Conservation (phyloP, 2,113 vertebrate species). For the Corythornis cristatus region DNA sequence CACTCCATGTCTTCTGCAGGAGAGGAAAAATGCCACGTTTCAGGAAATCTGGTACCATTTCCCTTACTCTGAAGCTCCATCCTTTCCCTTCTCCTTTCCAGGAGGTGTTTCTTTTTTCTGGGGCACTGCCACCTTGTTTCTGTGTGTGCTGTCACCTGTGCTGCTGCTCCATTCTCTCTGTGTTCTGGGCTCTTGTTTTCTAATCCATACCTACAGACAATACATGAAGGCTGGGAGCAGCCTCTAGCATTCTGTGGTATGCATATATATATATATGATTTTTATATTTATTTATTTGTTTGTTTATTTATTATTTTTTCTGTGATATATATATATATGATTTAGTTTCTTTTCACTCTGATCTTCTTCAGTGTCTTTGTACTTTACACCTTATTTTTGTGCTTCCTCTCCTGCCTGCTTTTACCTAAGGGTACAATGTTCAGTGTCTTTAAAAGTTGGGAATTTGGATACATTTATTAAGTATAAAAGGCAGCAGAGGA, state of each 20-base stretch:
- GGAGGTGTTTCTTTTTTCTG: slow-evolving; percentile 4
- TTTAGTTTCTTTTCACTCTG: background rate
- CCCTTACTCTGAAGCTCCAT: background rate
- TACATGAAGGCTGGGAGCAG: too few species aligned
- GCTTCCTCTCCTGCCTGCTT: background rate
- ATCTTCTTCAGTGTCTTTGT: background rate
- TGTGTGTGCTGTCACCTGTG: background rate
- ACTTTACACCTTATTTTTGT: background rate
- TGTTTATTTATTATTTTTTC: too few species aligned
- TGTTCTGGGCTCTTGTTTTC: background rate
- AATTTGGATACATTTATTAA: background rate
- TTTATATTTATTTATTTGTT: too few species aligned
- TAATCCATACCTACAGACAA: background rate
- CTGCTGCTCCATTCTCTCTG: background rate
- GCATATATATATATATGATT: too few species aligned
- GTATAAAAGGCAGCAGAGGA: background rate
- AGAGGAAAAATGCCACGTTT: slow-evolving; percentile 14
- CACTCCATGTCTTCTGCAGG: background rate
- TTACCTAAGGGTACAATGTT: background rate
- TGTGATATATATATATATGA: too few species aligned
- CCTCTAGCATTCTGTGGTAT: background rate
- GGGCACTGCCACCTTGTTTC: background rate
- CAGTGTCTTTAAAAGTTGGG: background rate
- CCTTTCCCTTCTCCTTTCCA: background rate
- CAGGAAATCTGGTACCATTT: slow-evolving; percentile 22